Conservation (phyloP, 2,888 invertebrate genomes). For the Volucella inanis region DNA sequence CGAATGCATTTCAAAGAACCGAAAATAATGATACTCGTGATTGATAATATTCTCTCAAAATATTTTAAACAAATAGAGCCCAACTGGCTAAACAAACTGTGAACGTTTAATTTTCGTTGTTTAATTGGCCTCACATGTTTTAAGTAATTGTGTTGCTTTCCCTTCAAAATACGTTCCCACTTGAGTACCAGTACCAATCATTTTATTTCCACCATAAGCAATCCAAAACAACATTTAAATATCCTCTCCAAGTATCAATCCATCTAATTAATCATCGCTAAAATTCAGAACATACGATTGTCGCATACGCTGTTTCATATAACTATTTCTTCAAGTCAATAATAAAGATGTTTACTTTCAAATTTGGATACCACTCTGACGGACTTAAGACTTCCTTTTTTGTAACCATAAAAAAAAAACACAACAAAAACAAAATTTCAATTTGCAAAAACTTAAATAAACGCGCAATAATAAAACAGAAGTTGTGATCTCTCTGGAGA, state of each 20-base stretch:
- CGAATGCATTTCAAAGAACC: no score
- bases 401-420: not conserved
- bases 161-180: no score
- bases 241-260: not conserved
- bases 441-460: conserved; percentile 11
- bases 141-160: not conserved
- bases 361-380: conserved; percentile 1
- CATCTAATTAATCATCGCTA: conserved; percentile 17
- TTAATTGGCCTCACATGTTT: no score
- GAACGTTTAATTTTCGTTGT: not conserved
- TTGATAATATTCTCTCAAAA: not conserved
- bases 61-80: not conserved
- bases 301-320: not conserved
- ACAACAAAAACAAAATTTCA: not conserved
- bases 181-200: no score
- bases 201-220: not conserved
- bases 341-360: conserved; percentile 32
- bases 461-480: conserved; percentile 25
- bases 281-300: conserved; percentile 5
- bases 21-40: no score
- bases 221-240: not conserved
- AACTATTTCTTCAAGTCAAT: conserved; percentile 8
- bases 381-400: conserved; percentile 33
- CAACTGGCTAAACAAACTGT: not conserved
- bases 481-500: not conserved